Conservation (phyloP, 2,797 vertebrate species). For the Coendou prehensilis region DNA sequence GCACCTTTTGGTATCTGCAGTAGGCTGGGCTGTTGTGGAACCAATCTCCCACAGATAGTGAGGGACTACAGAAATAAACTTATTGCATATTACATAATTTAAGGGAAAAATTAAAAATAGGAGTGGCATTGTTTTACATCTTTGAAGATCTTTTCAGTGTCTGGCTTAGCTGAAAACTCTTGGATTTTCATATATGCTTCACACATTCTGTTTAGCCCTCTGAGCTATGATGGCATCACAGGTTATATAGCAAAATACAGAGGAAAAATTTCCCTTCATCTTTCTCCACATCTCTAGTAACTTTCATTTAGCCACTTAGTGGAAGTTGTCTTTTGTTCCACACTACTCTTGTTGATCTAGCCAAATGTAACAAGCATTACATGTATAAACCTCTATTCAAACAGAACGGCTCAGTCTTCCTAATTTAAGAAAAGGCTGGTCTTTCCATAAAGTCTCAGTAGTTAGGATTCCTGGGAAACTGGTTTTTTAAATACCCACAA, state of each 20-base stretch:
- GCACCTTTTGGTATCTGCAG: neutral
- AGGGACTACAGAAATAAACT: neutral
- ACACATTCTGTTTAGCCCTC: neutral
- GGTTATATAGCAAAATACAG: neutral
- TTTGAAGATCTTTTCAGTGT: neutral
- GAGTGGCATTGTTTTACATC: neutral
- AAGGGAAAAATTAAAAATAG: neutral
- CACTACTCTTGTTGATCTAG: neutral
- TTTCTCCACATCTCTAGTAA: neutral
- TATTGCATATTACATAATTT: neutral
- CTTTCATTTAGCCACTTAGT: neutral
- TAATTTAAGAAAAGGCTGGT: neutral
- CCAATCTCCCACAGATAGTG: neutral
- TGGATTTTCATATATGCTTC: neutral
- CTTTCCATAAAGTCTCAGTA: neutral
- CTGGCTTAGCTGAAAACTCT: neutral
- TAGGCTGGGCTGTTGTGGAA: neutral
- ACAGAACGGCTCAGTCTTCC: neutral
- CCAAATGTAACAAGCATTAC: neutral
- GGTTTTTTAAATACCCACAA: conserved; percentile 3
- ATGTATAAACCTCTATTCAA: neutral
- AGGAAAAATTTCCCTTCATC: neutral
- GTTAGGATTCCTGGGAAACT: conserved; percentile 13
- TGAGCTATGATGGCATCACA: neutral
- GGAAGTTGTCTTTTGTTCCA: conserved; percentile 25